A percentile compares a stretch with the other conserved stretches of the same genome.
Conservation (phyloP, 2,888 invertebrate species). For the Tipula unca region DNA sequence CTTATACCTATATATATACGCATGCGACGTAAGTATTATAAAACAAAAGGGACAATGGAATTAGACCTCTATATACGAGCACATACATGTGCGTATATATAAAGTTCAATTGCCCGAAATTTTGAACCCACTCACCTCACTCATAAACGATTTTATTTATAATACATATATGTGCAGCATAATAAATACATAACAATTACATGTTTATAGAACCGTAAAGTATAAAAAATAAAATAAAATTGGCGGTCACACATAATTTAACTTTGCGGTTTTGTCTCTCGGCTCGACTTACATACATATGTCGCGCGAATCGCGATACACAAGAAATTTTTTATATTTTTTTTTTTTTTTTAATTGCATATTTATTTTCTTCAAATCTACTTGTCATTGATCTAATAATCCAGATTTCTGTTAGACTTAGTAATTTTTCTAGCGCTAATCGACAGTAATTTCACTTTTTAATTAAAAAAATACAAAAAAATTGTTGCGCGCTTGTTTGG, state of each 20-base stretch:
- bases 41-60: not conserved
- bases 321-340: not conserved
- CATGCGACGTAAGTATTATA: no score
- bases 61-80: not conserved
- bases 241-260: not conserved
- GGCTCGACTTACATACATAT: not conserved
- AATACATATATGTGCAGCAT: not conserved
- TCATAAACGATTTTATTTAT: not conserved
- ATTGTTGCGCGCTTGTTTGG: not conserved
- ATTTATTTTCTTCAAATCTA: not conserved
- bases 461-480: not conserved
- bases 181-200: not conserved
- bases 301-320: not conserved
- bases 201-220: not conserved
- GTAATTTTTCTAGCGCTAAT: not conserved
- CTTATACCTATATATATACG: no score
- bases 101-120: not conserved
- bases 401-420: not conserved
- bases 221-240: not conserved
- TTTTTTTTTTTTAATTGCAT: not conserved
- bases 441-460: not conserved
- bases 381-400: conserved; percentile 14
- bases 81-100: not conserved
- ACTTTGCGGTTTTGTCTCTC: not conserved
- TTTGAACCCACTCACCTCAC: not conserved